Evolutionary conservation across 2,888 invertebrate genomes (phyloP), one percentile per base, ranked within the genome.

Genomic region (Pyrrhia umbra): DNA sequence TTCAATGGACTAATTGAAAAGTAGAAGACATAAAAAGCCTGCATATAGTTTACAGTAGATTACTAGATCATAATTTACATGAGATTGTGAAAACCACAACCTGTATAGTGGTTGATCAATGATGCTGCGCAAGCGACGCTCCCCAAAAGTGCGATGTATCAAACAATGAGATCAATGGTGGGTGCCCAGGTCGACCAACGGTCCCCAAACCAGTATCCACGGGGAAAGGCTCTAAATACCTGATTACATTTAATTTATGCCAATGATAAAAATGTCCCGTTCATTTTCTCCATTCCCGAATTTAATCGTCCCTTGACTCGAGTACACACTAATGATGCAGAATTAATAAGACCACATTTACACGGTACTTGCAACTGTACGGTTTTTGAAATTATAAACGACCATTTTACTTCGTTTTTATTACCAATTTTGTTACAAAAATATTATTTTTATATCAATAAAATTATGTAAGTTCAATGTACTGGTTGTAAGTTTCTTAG

Each of bases 91-190:
- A 59, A 57, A 57, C 43, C 81, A 63, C 90, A 88, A 0, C 82
- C 87, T 90, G 83, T 90, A 88, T 71, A 68, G 8, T 56, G 55
- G 64, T 69, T 79, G 79, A 85, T 86, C 81, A 82, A 86, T 85
- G 85, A 88, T 84, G 77, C 75, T 82, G 80, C 76, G 77, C 80
- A 80, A 77, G 75, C 80, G 81, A 88, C 86, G 85, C 82, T 88
- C 85, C 85, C 89, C 84, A 90, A 93, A 94, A 90, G 84, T 92
- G 92, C 93, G 93, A 85, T 88, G 90, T 87, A 87, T 91, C 88
- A 88, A 88, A 90, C 91, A 92, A 90, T 89, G 90, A 88, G 88
- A 91, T 84, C 90, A 87, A 81, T 80, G 77, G 80, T 86, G 81
- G 83, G 85, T 81, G 83, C 83, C 58, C n/a, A 66, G 92, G 93